These are phyloP conservation scores for Deilephila elpenor DNA, from an alignment of 2,888 invertebrate species.

Conservation along the genomic window DNA sequence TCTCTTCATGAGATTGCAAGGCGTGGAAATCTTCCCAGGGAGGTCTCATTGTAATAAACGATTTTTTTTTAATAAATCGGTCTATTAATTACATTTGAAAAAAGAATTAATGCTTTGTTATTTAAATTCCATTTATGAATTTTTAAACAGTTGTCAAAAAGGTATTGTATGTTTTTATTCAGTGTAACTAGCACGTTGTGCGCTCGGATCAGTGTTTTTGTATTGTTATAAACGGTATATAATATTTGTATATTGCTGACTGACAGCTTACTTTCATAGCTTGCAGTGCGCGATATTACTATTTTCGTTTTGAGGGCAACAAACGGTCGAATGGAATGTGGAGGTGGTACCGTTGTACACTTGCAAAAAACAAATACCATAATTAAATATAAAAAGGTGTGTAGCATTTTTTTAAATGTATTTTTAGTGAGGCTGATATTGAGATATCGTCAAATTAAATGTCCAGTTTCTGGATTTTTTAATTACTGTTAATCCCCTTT, in stretches of 20 bases:
- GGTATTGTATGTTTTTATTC: neutral
- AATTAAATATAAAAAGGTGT: conserved; percentile 16
- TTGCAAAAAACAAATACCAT: conserved; percentile 26
- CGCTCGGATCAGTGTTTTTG: neutral
- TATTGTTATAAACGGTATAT: conserved; percentile 7
- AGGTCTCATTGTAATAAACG: neutral
- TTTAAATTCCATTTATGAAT: too few species aligned
- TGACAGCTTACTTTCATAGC: conserved; percentile 19
- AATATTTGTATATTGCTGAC: conserved; percentile 32
- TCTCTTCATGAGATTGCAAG: conserved; percentile 23
- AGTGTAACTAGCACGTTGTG: neutral
- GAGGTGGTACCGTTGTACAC: conserved; percentile 26
- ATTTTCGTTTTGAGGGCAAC: conserved; percentile 27
- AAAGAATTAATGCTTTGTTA: too few species aligned
- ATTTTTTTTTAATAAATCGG: too few species aligned
- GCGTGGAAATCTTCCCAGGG: neutral
- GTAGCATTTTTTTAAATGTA: neutral
- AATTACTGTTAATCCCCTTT: too few species aligned
- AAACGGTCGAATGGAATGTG: conserved; percentile 25
- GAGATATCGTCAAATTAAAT: neutral
- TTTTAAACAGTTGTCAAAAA: neutral
- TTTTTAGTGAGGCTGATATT: neutral
- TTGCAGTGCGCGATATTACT: conserved; percentile 22
- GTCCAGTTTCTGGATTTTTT: too few species aligned
- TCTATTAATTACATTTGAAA: too few species aligned